A percentile compares a stretch with the other conserved stretches of the same genome.
phyloP scores from a whole-genome alignment of 2,797 vertebrate genomes.

The Enteromius radiatus region DNA sequence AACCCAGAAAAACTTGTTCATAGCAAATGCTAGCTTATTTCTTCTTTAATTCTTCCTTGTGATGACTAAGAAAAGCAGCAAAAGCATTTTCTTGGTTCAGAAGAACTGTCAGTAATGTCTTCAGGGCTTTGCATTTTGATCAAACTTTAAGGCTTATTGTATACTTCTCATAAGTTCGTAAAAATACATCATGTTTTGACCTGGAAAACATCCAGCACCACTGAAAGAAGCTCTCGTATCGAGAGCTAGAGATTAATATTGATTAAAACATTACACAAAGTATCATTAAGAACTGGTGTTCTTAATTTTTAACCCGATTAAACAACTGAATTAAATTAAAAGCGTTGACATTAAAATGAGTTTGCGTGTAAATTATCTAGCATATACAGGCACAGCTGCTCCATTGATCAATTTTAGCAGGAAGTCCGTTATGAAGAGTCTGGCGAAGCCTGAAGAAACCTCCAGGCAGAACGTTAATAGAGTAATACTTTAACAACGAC shows the following conservation, averaged over 20 bases:
- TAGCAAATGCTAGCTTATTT: background rate
- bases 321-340: background rate
- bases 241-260: background rate
- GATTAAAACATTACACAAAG: background rate
- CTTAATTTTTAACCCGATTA: background rate
- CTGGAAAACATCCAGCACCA: background rate
- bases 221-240: background rate
- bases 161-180: background rate
- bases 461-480: background rate
- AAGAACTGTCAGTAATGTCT: background rate
- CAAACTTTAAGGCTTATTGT: background rate
- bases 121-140: background rate
- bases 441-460: no score
- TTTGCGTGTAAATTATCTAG: background rate
- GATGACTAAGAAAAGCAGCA: background rate
- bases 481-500: constrained; percentile 15
- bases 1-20: background rate
- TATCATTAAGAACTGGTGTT: background rate
- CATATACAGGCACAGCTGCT: background rate
- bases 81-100: no score
- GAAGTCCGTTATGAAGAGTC: background rate
- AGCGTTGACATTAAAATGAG: background rate
- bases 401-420: background rate
- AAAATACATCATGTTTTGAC: constrained; percentile 6
- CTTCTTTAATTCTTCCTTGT: background rate